These are phyloP conservation scores for Cyclina sinensis DNA, from an alignment of 1,140 invertebrate species.

Conservation along the genomic window DNA sequence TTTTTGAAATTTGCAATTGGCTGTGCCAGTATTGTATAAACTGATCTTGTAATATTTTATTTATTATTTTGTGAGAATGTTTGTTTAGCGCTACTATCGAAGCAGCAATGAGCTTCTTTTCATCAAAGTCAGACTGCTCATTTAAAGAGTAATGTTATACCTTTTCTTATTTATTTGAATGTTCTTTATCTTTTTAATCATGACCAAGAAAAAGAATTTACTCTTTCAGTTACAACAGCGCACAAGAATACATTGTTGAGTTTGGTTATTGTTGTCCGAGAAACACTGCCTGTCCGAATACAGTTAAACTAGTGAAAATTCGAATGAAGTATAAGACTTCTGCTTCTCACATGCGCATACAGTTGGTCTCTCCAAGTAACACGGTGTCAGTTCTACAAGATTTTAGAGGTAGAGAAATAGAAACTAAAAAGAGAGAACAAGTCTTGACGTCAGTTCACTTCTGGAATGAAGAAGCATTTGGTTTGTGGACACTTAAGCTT, in stretches of 20 bases:
- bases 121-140: too few relatives aligned
- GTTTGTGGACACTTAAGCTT: background rate
- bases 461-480: background rate
- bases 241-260: background rate
- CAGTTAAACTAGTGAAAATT: background rate
- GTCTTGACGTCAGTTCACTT: constrained; percentile 7
- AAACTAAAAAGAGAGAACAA: background rate
- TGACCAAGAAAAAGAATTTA: too few relatives aligned
- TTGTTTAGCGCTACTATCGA: too few relatives aligned
- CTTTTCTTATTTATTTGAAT: too few relatives aligned
- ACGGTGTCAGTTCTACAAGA: background rate
- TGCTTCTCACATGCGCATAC: background rate
- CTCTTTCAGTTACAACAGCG: background rate
- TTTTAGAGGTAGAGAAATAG: background rate
- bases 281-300: background rate
- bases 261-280: background rate
- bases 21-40: too few relatives aligned
- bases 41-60: too few relatives aligned
- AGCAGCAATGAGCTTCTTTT: too few relatives aligned
- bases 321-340: background rate
- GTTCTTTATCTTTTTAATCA: too few relatives aligned
- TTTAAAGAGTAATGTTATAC: too few relatives aligned
- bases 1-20: too few relatives aligned
- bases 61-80: too few relatives aligned
- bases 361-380: background rate